Conservation (phyloP, 2,888 invertebrate species). For the Copidosoma aretas region DNA sequence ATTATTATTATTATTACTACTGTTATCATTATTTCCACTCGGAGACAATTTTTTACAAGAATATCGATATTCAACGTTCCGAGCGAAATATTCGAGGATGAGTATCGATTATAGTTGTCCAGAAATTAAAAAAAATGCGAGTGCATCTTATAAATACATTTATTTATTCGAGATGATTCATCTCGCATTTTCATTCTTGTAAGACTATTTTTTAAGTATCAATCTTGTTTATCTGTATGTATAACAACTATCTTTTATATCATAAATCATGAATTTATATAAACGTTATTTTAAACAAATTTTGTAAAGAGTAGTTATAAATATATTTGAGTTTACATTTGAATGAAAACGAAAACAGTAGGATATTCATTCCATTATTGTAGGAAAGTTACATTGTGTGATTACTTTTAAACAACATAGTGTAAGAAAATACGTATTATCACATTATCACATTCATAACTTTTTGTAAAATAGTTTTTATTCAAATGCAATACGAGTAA, state of each 20-base stretch:
- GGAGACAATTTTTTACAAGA: neutral
- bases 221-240: neutral
- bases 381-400: neutral
- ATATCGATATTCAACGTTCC: neutral
- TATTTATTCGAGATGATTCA: neutral
- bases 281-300: neutral
- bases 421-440: neutral
- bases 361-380: constrained; percentile 9
- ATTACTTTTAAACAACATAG: neutral
- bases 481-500: constrained; percentile 15
- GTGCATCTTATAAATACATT: too few relatives aligned
- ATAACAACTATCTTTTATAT: neutral
- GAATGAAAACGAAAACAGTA: constrained; percentile 30
- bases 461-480: constrained; percentile 24
- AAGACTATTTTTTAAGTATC: neutral
- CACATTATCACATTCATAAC: neutral
- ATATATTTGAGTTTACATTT: constrained; percentile 13
- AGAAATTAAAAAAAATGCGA: too few relatives aligned
- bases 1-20: too few relatives aligned
- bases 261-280: neutral
- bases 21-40: neutral
- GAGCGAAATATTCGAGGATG: neutral
- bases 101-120: too few relatives aligned
- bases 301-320: constrained; percentile 25
- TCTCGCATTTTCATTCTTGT: neutral